These are phyloP conservation scores for Thinocorus orbignyianus DNA, from an alignment of 2,113 vertebrate genomes.

Conservation along the genomic window DNA sequence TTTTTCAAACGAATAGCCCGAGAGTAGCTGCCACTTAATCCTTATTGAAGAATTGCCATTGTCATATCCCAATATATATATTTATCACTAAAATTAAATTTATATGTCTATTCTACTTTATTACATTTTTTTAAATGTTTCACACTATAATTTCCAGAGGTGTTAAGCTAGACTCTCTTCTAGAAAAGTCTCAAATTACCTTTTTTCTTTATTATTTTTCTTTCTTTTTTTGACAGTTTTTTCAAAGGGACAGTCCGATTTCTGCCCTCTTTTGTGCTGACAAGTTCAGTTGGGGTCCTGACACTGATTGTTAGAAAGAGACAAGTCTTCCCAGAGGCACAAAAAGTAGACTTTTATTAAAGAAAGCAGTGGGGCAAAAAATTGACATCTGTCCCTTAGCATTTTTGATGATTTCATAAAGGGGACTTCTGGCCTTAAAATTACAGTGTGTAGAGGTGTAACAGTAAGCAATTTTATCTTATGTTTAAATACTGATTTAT, in stretches of 20 bases:
- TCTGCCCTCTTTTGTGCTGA: slow-evolving; percentile 10
- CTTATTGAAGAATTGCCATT: background rate
- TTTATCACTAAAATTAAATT: background rate
- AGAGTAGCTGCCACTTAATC: background rate
- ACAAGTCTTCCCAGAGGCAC: slow-evolving; percentile 32
- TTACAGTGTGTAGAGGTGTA: background rate
- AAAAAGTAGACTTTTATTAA: slow-evolving; percentile 22
- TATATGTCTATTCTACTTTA: background rate
- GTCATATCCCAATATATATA: background rate
- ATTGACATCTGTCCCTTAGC: background rate
- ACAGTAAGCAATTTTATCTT: background rate
- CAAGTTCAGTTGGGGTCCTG: slow-evolving; percentile 18
- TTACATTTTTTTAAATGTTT: background rate
- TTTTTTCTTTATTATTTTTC: background rate
- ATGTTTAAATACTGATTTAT: background rate
- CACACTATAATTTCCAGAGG: background rate
- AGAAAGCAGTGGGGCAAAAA: slow-evolving; percentile 22
- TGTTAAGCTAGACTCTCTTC: background rate
- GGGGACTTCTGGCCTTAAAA: background rate
- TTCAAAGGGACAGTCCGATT: background rate
- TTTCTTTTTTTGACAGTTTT: background rate
- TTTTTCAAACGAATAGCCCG: background rate
- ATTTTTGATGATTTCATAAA: background rate
- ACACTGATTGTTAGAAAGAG: slow-evolving; percentile 35
- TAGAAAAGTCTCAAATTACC: background rate